phyloP scores from a whole-genome alignment of 2,797 vertebrate species.

The Sebastes diaconus region DNA sequence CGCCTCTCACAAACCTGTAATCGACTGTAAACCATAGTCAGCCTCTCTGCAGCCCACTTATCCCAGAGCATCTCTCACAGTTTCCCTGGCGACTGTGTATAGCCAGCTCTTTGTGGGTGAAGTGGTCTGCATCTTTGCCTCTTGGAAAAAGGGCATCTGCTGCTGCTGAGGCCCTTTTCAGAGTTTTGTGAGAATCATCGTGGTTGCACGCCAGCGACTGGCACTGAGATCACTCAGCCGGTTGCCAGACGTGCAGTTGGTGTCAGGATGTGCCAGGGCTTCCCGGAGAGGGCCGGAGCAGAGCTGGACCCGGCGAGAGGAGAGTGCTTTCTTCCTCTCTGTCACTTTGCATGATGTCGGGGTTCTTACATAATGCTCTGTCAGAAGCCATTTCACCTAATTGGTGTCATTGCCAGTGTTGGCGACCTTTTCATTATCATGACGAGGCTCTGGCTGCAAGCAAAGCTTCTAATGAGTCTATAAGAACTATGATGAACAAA shows the following conservation, averaged over 20 bases:
- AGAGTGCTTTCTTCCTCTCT: constrained; percentile 14
- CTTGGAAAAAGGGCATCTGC: constrained; percentile 5
- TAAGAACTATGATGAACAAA: neutral
- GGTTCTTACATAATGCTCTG: neutral
- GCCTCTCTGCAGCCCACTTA: constrained; percentile 16
- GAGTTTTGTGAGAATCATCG: constrained; percentile 21
- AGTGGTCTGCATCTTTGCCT: constrained; percentile 23
- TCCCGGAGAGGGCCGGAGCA: constrained; percentile 1
- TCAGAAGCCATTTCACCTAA: constrained; percentile 3
- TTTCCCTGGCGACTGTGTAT: constrained; percentile 43
- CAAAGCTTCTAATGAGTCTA: neutral
- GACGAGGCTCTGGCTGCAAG: neutral
- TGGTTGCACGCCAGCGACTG: constrained; percentile 38
- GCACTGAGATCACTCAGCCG: constrained; percentile 37
- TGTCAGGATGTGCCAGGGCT: constrained; percentile 42
- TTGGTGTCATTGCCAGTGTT: neutral
- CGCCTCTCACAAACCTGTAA: constrained; percentile 36
- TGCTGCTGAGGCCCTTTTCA: neutral
- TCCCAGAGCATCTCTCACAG: constrained; percentile 27
- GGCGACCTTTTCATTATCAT: neutral
- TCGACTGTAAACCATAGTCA: constrained; percentile 16
- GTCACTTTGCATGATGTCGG: neutral
- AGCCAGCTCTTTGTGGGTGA: constrained; percentile 36
- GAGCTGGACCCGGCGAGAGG: constrained; percentile 4
- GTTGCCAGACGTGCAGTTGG: constrained; percentile 24